A percentile compares a stretch with the other conserved stretches of the same genome.
Conservation (phyloP, 2,113 vertebrate genomes). For the Rhadina sibilatrix region DNA sequence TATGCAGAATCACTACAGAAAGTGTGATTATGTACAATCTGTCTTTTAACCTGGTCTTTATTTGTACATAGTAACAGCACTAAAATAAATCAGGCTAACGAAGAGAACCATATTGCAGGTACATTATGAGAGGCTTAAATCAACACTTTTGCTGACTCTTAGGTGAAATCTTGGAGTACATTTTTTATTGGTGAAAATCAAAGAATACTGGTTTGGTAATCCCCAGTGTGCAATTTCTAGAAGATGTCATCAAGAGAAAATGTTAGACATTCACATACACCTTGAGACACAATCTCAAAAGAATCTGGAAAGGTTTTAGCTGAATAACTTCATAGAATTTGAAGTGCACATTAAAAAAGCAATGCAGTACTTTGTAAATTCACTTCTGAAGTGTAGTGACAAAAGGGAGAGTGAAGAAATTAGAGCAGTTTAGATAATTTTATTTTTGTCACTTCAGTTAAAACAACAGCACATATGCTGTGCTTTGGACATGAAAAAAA, state of each 20-base stretch:
- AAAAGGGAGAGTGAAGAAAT: slow-evolving; percentile 8
- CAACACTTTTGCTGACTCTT: neutral
- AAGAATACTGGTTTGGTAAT: neutral
- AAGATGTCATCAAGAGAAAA: neutral
- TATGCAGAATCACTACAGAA: neutral
- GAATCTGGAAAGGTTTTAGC: neutral
- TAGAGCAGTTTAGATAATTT: neutral
- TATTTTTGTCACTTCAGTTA: slow-evolving; percentile 8
- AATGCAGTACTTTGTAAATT: neutral
- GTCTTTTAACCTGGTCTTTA: neutral
- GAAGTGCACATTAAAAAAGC: neutral
- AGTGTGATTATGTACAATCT: neutral
- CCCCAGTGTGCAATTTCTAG: neutral
- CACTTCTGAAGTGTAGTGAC: neutral
- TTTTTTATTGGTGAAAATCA: neutral
- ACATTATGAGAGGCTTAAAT: neutral
- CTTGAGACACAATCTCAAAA: neutral
- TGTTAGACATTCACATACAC: accelerated
- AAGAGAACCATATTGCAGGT: neutral
- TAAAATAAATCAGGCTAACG: neutral
- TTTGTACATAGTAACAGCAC: accelerated
- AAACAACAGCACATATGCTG: neutral
- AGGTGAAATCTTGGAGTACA: neutral
- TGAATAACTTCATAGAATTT: neutral
- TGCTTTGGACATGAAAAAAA: neutral